phyloP scores from a whole-genome alignment of 1,140 invertebrate species.

The Hylyphantes graminicola region DNA sequence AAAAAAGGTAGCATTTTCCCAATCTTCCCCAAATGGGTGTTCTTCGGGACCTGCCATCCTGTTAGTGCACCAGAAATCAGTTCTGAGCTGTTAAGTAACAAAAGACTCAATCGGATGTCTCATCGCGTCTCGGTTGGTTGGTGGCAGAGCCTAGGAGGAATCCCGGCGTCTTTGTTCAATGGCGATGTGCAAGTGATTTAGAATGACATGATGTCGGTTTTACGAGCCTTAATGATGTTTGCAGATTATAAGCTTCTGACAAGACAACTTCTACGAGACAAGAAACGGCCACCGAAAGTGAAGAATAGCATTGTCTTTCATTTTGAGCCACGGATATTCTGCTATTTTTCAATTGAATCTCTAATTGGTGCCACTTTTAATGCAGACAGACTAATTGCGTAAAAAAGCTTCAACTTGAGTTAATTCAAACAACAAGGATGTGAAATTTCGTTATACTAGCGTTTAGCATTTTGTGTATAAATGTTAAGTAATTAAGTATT shows the following conservation, averaged over 20 bases:
- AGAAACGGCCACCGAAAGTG: not conserved
- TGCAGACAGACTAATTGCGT: no score
- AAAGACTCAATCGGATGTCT: conserved; percentile 43
- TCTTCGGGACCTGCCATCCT: conserved; percentile 14
- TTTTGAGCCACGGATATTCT: conserved; percentile 14
- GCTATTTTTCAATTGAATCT: no score
- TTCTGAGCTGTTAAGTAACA: conserved; percentile 36
- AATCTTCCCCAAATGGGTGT: conserved; percentile 19
- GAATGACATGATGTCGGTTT: conserved; percentile 50
- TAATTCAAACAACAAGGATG: no score
- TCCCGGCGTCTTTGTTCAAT: conserved; percentile 52
- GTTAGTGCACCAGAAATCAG: conserved; percentile 29
- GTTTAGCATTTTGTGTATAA: no score
- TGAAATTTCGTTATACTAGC: no score
- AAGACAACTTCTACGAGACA: not conserved
- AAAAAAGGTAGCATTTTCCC: conserved; percentile 20
- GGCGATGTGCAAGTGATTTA: conserved; percentile 49
- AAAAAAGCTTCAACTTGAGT: no score
- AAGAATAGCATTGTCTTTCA: not conserved
- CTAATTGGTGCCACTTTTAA: no score
- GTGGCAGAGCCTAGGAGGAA: conserved; percentile 24
- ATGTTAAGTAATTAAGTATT: no score
- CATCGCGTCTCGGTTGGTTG: conserved; percentile 28
- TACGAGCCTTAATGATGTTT: conserved; percentile 28
- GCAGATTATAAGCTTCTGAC: conserved; percentile 51